phyloP scores from a whole-genome alignment of 2,797 vertebrate genomes.

The Rhynchonycteris naso region DNA sequence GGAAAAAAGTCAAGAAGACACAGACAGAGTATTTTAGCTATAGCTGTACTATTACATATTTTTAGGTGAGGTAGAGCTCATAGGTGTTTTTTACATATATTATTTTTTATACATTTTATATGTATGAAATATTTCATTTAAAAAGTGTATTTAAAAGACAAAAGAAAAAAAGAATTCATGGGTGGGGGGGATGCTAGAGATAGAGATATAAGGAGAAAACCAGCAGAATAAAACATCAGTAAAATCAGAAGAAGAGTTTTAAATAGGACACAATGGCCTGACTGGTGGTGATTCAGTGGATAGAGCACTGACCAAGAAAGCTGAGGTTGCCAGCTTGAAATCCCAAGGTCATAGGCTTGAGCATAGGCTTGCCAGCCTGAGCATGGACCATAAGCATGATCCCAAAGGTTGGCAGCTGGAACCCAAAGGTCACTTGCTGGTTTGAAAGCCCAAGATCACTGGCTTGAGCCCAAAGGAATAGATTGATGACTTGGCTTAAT shows the following conservation, averaged over 20 bases:
- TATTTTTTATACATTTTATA: background rate
- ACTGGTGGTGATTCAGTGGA: too few species aligned
- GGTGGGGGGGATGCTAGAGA: background rate
- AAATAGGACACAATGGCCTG: background rate
- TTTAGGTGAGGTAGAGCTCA: background rate
- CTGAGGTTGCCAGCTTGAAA: too few species aligned
- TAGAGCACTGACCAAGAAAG: too few species aligned
- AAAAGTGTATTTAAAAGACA: background rate
- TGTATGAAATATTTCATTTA: background rate
- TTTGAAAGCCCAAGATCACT: too few species aligned
- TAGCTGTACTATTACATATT: background rate
- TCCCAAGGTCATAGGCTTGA: too few species aligned
- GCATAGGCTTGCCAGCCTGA: too few species aligned
- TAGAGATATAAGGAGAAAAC: background rate
- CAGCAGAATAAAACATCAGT: background rate
- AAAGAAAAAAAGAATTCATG: background rate
- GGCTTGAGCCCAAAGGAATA: too few species aligned
- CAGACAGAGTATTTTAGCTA: background rate
- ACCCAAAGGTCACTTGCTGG: too few species aligned
- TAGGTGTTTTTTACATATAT: background rate
- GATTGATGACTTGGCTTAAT: too few species aligned
- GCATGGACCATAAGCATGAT: too few species aligned
- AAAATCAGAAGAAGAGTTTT: slow-evolving; percentile 11
- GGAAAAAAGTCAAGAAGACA: background rate
- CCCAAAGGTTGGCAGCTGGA: too few species aligned